Evolutionary conservation across 2,797 vertebrate genomes (phyloP), one percentile per base, ranked within the genome.

Genomic region (Labeo calbasu): DNA sequence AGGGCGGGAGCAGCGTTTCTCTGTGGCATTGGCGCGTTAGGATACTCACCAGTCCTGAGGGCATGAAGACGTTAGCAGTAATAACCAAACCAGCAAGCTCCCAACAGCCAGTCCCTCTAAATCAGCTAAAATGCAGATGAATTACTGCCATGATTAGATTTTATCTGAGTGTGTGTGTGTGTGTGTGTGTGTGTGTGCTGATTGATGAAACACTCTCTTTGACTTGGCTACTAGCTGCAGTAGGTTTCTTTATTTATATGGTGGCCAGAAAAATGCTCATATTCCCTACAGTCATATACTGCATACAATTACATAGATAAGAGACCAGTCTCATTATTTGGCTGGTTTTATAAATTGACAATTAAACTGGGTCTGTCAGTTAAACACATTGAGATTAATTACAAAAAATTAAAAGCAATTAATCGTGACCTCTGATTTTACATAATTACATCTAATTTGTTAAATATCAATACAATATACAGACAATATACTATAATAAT

Each of bases 61-160:
- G 86, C 84, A 17, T 82, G 73, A 86, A 40, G 81, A 43, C 65
- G 66, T 85, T 61, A 65, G 77, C 84, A 84, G 89, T 87, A 89
- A 89, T 90, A 89, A 88, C 59, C 79, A 73, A 88, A 89, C 86
- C 66, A 88, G 83, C 85, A 86, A 83, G 23, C 71, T 63, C 71
- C 51, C 85, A 21, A 7, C 71, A 85, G 72, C 65, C 36, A 83
- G 81, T 87, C 71, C 79, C 71, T 70, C 9, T 48, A 87, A 89
- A 88, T 86, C 72, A 10, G 80, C 71, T 73, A 89, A 90, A 90
- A 86, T 78, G 77, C 77, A 85, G 68, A 83, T 89, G 84, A 91
- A 88, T 92, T 86, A 83, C 79, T 84, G 83, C 90, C 85, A 82
- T 61, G 78, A 76, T 84, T 79, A 71, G 76, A 79, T 84, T 79